Percentiles rank a stretch among this genome's conserved stretches.
Evolutionary conservation across 2,797 vertebrate genomes (phyloP).

Genomic region (Rhinoraja longicauda): DNA sequence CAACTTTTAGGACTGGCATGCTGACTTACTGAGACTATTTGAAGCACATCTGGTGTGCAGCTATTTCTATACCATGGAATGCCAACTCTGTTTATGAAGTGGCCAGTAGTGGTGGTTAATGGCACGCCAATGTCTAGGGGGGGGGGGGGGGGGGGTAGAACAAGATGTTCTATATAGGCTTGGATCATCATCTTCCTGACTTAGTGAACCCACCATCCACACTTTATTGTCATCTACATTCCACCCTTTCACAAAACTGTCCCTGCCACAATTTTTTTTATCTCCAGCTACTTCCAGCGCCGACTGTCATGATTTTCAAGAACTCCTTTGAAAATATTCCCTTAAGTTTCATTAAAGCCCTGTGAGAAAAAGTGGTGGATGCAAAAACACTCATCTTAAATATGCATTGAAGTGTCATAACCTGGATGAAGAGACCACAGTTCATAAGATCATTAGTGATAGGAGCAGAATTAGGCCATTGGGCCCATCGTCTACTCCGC

Average conservation of each 20-base stretch:
- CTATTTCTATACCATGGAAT: not conserved
- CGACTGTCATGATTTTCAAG: too few relatives aligned
- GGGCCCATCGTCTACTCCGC: too few relatives aligned
- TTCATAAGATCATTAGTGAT: too few relatives aligned
- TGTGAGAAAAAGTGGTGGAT: too few relatives aligned
- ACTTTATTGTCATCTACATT: too few relatives aligned
- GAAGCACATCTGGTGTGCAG: not conserved
- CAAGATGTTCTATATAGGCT: not conserved
- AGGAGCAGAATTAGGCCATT: too few relatives aligned
- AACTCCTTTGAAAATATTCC: not conserved
- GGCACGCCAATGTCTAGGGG: not conserved
- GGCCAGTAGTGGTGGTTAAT: not conserved
- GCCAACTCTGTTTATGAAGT: not conserved
- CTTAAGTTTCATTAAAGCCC: not conserved
- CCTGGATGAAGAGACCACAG: too few relatives aligned
- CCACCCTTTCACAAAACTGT: too few relatives aligned
- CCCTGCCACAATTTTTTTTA: too few relatives aligned
- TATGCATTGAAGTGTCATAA: too few relatives aligned
- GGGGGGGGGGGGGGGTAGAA: not conserved
- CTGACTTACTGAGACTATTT: not conserved
- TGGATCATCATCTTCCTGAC: not conserved
- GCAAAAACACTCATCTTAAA: too few relatives aligned
- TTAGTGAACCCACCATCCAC: not conserved
- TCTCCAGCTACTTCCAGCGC: too few relatives aligned
- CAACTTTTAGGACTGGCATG: not conserved